Evolutionary conservation across 2,113 vertebrate genomes (phyloP), one percentile per base, ranked within the genome.

Genomic region (Heterotilapia buettikoferi): DNA sequence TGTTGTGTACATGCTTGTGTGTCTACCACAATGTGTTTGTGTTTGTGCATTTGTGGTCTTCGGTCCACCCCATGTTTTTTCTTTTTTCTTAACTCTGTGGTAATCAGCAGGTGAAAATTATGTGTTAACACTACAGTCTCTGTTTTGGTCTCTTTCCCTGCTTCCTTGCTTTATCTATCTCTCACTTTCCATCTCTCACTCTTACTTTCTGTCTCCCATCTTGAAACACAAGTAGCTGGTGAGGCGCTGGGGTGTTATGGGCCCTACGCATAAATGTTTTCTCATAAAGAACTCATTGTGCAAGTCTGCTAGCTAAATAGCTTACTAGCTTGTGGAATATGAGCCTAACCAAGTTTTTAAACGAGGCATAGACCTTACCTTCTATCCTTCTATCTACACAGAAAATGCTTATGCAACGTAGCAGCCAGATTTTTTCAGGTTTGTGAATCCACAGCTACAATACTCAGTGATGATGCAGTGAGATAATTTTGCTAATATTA

Each of bases 91-190:
- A 14, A 14, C 29, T 78, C 71, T 8, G 57, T 21, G 5, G 19
- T 84, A 76, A 84, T 88, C 81, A 91, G 84, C 26, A 86, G 81
- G 84, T 86, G 61, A 88, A 86, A 88, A 88, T 86, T 0, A 88
- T 31, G 84, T 88, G 86, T 80, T 86, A 83, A 86, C 29, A 33
- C 40, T 12, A 45, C 53, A 53, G 24, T 36, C 38, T 18, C 52
- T 43, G 56, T 13, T 52, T 26, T 66, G 40, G 36, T 45, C 11
- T 12, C 24, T 9, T n/a, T 43, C 61, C 11, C 52, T 31, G 52
- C n/a, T 33, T 19, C 54, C 26, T 19, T n/a, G 29, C 26, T 80
- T 53, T 36, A 33, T 53, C 33, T 31, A 19, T 50, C 26, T 43
- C 38, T 43, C 36, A 43, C 66, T 71, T 71, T 71, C 66, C 13